Percentiles rank a stretch among this genome's conserved stretches.
These are phyloP conservation scores for Tipula vernalis DNA, from an alignment of 2,888 invertebrate species.

Conservation along the genomic window DNA sequence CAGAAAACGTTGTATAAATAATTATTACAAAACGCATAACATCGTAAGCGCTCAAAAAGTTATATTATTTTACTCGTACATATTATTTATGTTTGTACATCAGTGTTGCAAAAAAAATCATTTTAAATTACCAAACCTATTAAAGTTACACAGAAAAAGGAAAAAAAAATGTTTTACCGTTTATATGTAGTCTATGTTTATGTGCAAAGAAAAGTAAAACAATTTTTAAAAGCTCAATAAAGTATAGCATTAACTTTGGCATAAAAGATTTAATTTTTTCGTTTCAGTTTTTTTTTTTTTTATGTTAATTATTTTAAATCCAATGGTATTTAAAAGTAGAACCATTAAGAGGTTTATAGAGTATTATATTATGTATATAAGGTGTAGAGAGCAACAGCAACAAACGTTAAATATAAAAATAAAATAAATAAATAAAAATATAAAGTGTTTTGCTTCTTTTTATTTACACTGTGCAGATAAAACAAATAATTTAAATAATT, in stretches of 20 bases:
- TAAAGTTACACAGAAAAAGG: not conserved
- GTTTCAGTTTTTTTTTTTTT: not conserved
- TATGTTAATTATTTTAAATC: constrained; percentile 4
- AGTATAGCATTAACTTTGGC: not conserved
- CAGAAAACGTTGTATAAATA: constrained; percentile 9
- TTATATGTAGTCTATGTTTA: not conserved
- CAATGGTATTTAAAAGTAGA: not conserved
- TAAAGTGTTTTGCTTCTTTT: not conserved
- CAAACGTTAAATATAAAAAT: not conserved
- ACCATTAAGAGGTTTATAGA: not conserved
- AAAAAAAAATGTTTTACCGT: not conserved
- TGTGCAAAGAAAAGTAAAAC: not conserved
- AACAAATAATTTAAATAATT: not conserved
- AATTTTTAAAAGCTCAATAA: constrained; percentile 1
- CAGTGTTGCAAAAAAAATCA: not conserved
- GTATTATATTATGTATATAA: not conserved
- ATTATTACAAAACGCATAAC: not conserved
- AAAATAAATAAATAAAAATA: not conserved
- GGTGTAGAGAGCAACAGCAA: not conserved
- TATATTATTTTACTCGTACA: not conserved
- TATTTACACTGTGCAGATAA: not conserved
- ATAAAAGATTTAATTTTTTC: not conserved
- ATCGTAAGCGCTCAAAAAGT: not conserved
- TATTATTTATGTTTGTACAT: not conserved
- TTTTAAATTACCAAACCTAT: not conserved